phyloP scores from a whole-genome alignment of 2,888 invertebrate species.

The Hirtodrosophila histrioides region DNA sequence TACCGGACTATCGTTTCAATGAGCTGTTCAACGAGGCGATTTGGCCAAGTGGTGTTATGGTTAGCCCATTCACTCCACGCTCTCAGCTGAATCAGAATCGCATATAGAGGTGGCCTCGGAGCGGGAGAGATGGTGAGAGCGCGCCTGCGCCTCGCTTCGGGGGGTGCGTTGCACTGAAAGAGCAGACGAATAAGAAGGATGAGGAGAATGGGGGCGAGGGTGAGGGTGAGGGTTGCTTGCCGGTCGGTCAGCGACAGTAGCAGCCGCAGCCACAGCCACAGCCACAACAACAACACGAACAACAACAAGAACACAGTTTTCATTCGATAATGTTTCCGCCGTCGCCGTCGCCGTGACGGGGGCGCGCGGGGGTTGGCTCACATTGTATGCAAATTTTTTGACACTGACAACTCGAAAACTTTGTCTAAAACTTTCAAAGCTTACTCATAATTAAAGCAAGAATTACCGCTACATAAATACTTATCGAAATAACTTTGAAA shows the following conservation, averaged over 20 bases:
- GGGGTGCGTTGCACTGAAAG: conserved; percentile 27
- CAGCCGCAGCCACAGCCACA: conserved; percentile 37
- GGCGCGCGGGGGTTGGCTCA: conserved; percentile 31
- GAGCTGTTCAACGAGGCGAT: conserved; percentile 82
- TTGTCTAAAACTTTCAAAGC: conserved; percentile 68
- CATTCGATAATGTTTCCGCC: conserved; percentile 55
- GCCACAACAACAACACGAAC: conserved; percentile 19
- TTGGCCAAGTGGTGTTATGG: conserved; percentile 83
- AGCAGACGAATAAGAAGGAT: background rate
- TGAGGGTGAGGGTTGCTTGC: conserved; percentile 48
- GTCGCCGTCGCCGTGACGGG: conserved; percentile 8
- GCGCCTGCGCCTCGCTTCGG: conserved; percentile 40
- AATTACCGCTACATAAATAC: conserved; percentile 31
- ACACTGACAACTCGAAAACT: conserved; percentile 60
- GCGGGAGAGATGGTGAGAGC: conserved; percentile 15
- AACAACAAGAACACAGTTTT: conserved; percentile 38
- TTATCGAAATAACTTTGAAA: conserved; percentile 70
- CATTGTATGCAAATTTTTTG: conserved; percentile 68
- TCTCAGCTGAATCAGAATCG: conserved; percentile 82
- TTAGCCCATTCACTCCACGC: conserved; percentile 82
- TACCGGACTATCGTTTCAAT: conserved; percentile 82
- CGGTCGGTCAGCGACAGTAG: conserved; percentile 52
- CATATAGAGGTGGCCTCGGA: conserved; percentile 64
- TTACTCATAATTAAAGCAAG: conserved; percentile 39
- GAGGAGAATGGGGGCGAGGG: background rate